Evolutionary conservation across 2,888 invertebrate species (phyloP).

Genomic region (Drosophila sordidula): DNA sequence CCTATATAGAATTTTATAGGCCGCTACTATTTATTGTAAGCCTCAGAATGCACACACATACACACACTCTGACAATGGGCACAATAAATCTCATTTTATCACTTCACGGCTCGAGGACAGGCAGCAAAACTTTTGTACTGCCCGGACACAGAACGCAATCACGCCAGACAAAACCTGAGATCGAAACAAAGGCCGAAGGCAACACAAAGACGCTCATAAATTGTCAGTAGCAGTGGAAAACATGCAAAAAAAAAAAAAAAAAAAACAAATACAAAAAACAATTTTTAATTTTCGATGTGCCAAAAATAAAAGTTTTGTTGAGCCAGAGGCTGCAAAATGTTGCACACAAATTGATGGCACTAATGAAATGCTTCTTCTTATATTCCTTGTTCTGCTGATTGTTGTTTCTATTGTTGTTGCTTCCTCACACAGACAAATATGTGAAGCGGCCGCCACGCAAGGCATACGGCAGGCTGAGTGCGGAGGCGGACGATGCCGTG

Average conservation of each 20-base stretch:
- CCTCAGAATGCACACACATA: slow-evolving; percentile 13
- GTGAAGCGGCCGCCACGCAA: slow-evolving; percentile 85
- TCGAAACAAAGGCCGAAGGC: slow-evolving; percentile 28
- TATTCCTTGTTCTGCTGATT: slow-evolving; percentile 1
- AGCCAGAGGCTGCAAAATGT: slow-evolving; percentile 11
- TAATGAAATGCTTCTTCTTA: slow-evolving; percentile 41
- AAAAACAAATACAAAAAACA: slow-evolving; percentile 24
- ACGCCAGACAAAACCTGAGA: slow-evolving; percentile 31
- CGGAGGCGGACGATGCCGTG: slow-evolving; percentile 83
- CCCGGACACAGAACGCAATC: slow-evolving; percentile 9
- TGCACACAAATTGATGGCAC: slow-evolving; percentile 24
- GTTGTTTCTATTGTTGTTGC: slow-evolving; percentile 5
- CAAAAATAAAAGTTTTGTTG: slow-evolving; percentile 29
- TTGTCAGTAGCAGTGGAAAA: slow-evolving; percentile 47
- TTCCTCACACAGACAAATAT: slow-evolving; percentile 81
- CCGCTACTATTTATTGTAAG: slow-evolving; percentile 57
- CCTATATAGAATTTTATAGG: slow-evolving; percentile 53
- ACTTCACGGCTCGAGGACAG: slow-evolving; percentile 64
- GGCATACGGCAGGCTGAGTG: slow-evolving; percentile 84
- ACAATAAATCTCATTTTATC: slow-evolving; percentile 77
- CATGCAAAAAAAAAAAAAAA: neutral
- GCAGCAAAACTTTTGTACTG: slow-evolving; percentile 42
- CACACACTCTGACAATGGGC: slow-evolving; percentile 41
- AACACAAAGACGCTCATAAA: slow-evolving; percentile 56
- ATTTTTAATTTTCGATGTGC: slow-evolving; percentile 45